These are phyloP conservation scores for Rutpela maculata DNA, from an alignment of 2,888 invertebrate species.

Conservation along the genomic window DNA sequence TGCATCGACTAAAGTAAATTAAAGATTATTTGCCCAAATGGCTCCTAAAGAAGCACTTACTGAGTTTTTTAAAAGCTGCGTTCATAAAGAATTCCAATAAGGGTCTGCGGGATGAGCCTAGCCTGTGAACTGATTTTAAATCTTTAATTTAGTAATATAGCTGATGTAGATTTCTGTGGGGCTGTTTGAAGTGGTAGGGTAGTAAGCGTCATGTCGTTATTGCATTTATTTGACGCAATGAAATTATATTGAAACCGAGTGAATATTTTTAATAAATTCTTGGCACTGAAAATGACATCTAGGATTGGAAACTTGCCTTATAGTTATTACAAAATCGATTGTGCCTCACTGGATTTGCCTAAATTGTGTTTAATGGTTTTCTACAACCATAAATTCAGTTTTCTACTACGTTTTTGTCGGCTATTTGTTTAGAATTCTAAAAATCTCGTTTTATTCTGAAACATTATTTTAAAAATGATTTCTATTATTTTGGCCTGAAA, in stretches of 20 bases:
- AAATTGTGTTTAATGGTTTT: too few species aligned
- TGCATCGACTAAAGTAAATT: conserved; percentile 25
- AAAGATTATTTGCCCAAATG: conserved; percentile 36
- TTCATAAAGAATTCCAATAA: conserved; percentile 5
- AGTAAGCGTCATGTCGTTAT: background rate
- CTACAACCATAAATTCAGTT: too few species aligned
- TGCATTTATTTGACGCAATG: background rate
- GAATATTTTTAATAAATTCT: too few species aligned
- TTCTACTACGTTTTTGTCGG: too few species aligned
- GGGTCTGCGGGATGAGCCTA: conserved; percentile 10
- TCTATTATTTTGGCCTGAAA: too few species aligned
- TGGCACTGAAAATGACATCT: too few species aligned
- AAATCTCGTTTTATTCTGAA: too few species aligned
- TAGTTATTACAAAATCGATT: too few species aligned
- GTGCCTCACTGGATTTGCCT: too few species aligned
- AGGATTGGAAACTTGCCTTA: too few species aligned
- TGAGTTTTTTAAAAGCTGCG: conserved; percentile 18
- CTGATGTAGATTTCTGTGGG: background rate
- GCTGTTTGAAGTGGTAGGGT: background rate
- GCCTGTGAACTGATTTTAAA: conserved; percentile 8
- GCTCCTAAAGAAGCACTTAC: conserved; percentile 30
- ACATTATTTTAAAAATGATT: too few species aligned
- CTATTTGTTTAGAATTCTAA: too few species aligned
- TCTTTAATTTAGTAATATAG: conserved; percentile 10
- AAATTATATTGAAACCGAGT: background rate